A percentile compares a stretch with the other conserved stretches of the same genome.
phyloP scores from a whole-genome alignment of 2,113 vertebrate species.

The Lepisosteus oculatus region DNA sequence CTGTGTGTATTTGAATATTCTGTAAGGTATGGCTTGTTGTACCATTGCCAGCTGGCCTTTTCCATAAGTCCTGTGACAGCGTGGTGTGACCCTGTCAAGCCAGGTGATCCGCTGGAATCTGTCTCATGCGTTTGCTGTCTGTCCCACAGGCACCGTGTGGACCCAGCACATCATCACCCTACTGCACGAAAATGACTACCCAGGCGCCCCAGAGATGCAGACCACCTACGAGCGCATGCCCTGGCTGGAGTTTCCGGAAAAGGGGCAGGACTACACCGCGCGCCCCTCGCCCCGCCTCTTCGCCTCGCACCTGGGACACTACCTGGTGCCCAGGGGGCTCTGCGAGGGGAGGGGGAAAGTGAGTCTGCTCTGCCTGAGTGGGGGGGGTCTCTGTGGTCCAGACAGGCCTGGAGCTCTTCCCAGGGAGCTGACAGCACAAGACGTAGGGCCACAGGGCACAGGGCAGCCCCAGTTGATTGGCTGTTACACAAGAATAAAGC shows the following conservation, averaged over 20 bases:
- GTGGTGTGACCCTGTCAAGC: no score
- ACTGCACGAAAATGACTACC: conserved; percentile 31
- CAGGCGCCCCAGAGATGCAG: conserved; percentile 1
- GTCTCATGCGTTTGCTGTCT: not conserved
- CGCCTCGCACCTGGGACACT: conserved; percentile 35
- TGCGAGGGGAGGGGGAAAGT: conserved; percentile 31
- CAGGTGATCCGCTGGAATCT: no score
- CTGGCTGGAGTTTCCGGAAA: conserved; percentile 31
- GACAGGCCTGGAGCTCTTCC: no score
- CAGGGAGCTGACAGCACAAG: no score
- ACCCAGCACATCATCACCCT: conserved; percentile 36
- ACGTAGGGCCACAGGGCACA: no score
- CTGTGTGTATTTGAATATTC: no score
- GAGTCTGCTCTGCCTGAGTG: not conserved
- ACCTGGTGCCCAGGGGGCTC: conserved; percentile 26
- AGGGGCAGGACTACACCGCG: not conserved
- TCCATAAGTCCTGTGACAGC: no score
- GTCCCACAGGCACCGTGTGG: conserved; percentile 39
- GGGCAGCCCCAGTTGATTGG: no score
- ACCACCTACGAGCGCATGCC: conserved; percentile 26
- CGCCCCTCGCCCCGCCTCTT: conserved; percentile 40
- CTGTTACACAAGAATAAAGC: no score
- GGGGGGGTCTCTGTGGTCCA: no score
- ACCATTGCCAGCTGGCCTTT: no score
- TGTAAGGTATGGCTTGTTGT: no score